These are phyloP conservation scores for Dermolepida albohirtum DNA, from an alignment of 2,888 invertebrate species.

Conservation along the genomic window DNA sequence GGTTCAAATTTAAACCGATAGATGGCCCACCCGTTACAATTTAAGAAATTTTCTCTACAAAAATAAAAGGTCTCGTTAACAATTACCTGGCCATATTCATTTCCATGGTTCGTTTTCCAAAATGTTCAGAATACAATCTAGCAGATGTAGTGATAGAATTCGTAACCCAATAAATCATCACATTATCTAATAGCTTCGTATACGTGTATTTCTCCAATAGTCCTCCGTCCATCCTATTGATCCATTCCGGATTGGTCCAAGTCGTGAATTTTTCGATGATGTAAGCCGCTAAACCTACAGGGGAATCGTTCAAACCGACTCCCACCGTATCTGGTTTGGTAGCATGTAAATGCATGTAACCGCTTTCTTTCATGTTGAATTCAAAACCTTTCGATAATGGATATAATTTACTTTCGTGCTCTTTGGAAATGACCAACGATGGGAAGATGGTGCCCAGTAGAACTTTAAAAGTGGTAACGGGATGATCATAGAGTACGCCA, in stretches of 20 bases:
- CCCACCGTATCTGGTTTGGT: slow-evolving; percentile 91
- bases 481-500: neutral
- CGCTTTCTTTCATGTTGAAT: slow-evolving; percentile 67
- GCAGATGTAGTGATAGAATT: slow-evolving; percentile 79
- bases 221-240: slow-evolving; percentile 72
- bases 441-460: slow-evolving; percentile 70
- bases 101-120: slow-evolving; percentile 55
- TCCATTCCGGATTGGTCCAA: slow-evolving; percentile 71
- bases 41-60: no score
- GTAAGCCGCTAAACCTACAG: slow-evolving; percentile 85
- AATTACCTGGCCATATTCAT: slow-evolving; percentile 58
- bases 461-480: slow-evolving; percentile 65
- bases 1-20: no score
- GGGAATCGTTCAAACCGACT: slow-evolving; percentile 75
- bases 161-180: slow-evolving; percentile 85
- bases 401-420: slow-evolving; percentile 68
- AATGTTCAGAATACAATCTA: slow-evolving; percentile 78
- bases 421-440: slow-evolving; percentile 68
- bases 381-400: slow-evolving; percentile 66
- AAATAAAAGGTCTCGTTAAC: no score
- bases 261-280: slow-evolving; percentile 87
- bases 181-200: slow-evolving; percentile 80
- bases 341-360: slow-evolving; percentile 82
- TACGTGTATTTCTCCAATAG: slow-evolving; percentile 73
- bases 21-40: no score